Base-by-base conservation (phyloP, 1,140 invertebrate species). In the Cydia strobilella region DNA sequence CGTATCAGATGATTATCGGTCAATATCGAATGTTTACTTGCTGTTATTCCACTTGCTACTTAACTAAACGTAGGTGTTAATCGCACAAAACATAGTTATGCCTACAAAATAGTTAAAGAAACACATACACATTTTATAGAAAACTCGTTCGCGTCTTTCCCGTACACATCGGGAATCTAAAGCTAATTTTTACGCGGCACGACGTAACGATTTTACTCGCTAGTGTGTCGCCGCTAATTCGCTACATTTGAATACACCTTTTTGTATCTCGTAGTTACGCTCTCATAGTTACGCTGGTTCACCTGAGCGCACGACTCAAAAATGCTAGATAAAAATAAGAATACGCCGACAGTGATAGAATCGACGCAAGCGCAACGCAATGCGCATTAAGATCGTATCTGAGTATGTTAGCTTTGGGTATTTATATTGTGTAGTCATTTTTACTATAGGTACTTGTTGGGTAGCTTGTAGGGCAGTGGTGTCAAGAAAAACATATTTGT, bases 381-480 rank as follows among this genome's bases (percentile, higher is more conserved):
- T n/a, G 48, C 48, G 54, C 54, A 59, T 59, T 59, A 59, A 59
- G 54, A 59, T 59, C 54, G 18, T 59, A 59, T 59, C 54, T n/a
- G n/a, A 18, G 7, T 9, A 59, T 59, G 18, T 23, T 59, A 59
- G 54, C 54, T 59, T 23, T 51, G 3, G 7, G 54, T 59, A 59
- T n/a, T n/a, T n/a, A n/a, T n/a, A n/a, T 59, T 59, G 54, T 54
- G 51, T 9, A 54, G 51, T 59, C 18, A 59, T 20, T 59, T 54
- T n/a, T n/a, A n/a, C n/a, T n/a, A n/a, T n/a, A 1, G 20, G 3
- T 54, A 48, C 45, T 12, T 7, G 12, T 1, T 15, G 6, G 45
- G 45, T 7, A 42, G 15, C 12, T 15, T 15, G 15, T 6, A 54
- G 35, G 35, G 2, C 35, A 39, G 35, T 39, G 2, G 51, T 54